Conservation (phyloP, 1,140 invertebrate genomes). For the Rhizoglyphus robini region DNA sequence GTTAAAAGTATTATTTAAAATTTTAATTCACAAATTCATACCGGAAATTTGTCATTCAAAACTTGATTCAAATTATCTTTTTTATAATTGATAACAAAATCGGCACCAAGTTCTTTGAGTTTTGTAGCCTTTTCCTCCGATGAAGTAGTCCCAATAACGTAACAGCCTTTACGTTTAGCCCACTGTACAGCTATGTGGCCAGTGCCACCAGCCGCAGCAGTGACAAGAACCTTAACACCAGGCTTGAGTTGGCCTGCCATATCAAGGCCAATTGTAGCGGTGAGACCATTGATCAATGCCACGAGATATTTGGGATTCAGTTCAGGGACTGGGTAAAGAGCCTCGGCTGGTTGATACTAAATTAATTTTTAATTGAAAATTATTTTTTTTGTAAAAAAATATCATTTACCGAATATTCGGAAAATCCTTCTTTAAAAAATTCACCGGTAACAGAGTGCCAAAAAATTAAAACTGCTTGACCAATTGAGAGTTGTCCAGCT, state of each 20-base stretch:
- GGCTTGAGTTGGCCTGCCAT: constrained; percentile 31
- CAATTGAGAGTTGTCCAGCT: not conserved
- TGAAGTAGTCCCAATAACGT: constrained; percentile 35
- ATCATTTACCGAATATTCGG: too few species aligned
- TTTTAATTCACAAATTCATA: constrained; percentile 33
- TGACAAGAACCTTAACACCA: constrained; percentile 31
- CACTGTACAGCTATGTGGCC: constrained; percentile 33
- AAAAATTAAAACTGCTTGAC: constrained; percentile 8
- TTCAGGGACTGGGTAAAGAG: constrained; percentile 1
- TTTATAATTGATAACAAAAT: constrained; percentile 34
- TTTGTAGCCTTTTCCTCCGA: constrained; percentile 33
- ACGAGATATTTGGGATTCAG: constrained; percentile 8
- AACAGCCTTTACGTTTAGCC: constrained; percentile 33
- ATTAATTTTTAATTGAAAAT: constrained; percentile 31
- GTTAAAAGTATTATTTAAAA: constrained; percentile 25
- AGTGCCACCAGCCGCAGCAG: constrained; percentile 33
- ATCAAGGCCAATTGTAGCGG: constrained; percentile 33
- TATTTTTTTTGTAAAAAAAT: constrained; percentile 28
- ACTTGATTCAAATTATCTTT: constrained; percentile 34
- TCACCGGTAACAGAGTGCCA: too few species aligned
- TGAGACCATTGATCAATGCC: constrained; percentile 29
- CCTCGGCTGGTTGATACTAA: constrained; percentile 28
- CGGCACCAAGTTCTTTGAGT: constrained; percentile 34
- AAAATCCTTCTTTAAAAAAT: constrained; percentile 30
- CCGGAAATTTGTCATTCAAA: too few species aligned